Evolutionary conservation across 2,888 invertebrate genomes (phyloP).

Genomic region (Panopea generosa): DNA sequence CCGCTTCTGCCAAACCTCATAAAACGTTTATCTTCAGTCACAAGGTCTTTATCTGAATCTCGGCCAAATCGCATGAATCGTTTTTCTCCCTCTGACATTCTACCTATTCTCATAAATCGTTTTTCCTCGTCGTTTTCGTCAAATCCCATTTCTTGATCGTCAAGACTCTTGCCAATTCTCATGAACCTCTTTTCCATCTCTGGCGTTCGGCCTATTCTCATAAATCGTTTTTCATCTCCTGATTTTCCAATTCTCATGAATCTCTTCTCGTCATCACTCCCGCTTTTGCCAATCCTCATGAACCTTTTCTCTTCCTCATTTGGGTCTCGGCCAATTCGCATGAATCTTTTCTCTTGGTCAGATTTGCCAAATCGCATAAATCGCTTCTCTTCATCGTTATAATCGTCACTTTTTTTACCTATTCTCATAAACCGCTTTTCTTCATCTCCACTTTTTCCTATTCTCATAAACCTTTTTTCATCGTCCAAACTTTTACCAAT

Average conservation of each 20-base stretch:
- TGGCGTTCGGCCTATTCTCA: conserved; percentile 68
- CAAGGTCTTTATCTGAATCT: conserved; percentile 53
- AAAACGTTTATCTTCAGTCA: conserved; percentile 65
- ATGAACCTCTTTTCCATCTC: conserved; percentile 72
- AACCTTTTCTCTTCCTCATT: conserved; percentile 68
- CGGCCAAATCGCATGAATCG: conserved; percentile 71
- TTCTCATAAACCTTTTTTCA: conserved; percentile 75
- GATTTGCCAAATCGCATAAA: conserved; percentile 72
- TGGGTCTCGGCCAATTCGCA: conserved; percentile 68
- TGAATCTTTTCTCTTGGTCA: conserved; percentile 66
- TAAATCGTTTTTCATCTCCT: conserved; percentile 65
- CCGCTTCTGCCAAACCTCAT: conserved; percentile 75
- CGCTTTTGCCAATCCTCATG: conserved; percentile 75
- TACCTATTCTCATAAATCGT: conserved; percentile 71
- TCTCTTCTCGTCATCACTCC: conserved; percentile 35
- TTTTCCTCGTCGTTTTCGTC: conserved; percentile 65
- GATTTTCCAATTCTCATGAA: conserved; percentile 53
- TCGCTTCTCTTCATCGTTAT: conserved; percentile 61
- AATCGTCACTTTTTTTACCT: conserved; percentile 61
- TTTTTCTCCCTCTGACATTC: conserved; percentile 51
- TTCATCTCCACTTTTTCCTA: conserved; percentile 64
- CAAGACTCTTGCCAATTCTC: conserved; percentile 69
- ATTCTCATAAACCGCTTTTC: conserved; percentile 74
- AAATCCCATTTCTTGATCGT: conserved; percentile 28
- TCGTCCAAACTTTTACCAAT: conserved; percentile 67